Percentiles rank a stretch among this genome's conserved stretches.
These are phyloP conservation scores for Castor canadensis DNA, from an alignment of 2,113 vertebrate species.

Conservation along the genomic window DNA sequence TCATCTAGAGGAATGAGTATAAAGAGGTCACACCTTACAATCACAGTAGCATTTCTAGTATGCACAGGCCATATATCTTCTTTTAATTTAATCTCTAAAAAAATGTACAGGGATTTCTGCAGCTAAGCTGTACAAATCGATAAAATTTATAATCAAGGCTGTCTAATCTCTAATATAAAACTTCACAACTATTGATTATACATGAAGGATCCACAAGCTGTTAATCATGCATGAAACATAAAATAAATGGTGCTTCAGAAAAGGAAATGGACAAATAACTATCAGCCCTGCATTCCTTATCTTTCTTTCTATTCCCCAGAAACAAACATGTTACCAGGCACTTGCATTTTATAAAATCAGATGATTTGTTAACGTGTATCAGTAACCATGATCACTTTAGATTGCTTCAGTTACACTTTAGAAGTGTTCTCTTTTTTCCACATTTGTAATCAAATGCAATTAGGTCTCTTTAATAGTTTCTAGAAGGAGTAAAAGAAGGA, in stretches of 20 bases:
- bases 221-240: constrained; percentile 84
- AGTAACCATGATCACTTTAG: constrained; percentile 60
- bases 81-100: constrained; percentile 89
- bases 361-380: constrained; percentile 38
- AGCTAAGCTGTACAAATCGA: constrained; percentile 87
- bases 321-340: constrained; percentile 26
- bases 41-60: constrained; percentile 77
- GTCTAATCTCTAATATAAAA: constrained; percentile 88
- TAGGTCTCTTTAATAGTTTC: neutral
- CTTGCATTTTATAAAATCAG: constrained; percentile 70
- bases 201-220: constrained; percentile 84
- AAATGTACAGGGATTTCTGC: constrained; percentile 83
- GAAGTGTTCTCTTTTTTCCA: constrained; percentile 55
- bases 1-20: constrained; percentile 76
- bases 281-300: constrained; percentile 74
- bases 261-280: constrained; percentile 82
- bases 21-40: constrained; percentile 80
- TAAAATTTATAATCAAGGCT: constrained; percentile 90
- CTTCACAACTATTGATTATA: constrained; percentile 89
- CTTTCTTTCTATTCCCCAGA: constrained; percentile 61
- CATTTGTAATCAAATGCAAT: constrained; percentile 51
- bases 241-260: constrained; percentile 82
- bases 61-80: constrained; percentile 83
- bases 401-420: constrained; percentile 74
- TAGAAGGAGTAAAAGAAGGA: constrained; percentile 28